A percentile compares a stretch with the other conserved stretches of the same genome.
These are phyloP conservation scores for Philereme vetulata DNA, from an alignment of 2,888 invertebrate species.

Conservation along the genomic window DNA sequence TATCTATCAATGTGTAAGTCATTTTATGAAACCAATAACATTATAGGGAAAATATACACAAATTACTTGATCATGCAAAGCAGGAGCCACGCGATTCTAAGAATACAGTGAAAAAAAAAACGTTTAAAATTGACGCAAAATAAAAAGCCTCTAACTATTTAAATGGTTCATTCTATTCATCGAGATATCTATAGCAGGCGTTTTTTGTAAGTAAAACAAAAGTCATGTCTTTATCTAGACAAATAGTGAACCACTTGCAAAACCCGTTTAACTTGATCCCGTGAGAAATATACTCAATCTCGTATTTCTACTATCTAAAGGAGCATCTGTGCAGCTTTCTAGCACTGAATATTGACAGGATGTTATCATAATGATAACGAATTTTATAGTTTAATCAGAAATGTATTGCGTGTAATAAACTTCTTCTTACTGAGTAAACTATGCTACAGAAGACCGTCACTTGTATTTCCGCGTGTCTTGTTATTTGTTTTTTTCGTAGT, in stretches of 20 bases:
- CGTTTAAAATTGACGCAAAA: too few species aligned
- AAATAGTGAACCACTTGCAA: conserved; percentile 31
- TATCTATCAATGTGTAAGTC: conserved; percentile 8
- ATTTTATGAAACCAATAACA: background rate
- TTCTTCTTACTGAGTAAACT: too few species aligned
- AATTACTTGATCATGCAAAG: too few species aligned
- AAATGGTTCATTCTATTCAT: background rate
- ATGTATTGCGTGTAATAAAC: too few species aligned
- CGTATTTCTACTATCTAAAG: conserved; percentile 33
- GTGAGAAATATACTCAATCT: conserved; percentile 38
- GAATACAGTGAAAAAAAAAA: too few species aligned
- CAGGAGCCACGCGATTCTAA: too few species aligned
- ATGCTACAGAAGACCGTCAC: too few species aligned
- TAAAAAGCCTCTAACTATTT: too few species aligned
- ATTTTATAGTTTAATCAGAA: too few species aligned
- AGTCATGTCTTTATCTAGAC: conserved; percentile 26
- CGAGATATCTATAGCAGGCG: conserved; percentile 6
- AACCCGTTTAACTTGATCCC: conserved; percentile 35
- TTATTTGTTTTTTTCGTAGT: too few species aligned
- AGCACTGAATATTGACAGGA: conserved; percentile 24
- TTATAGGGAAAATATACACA: background rate
- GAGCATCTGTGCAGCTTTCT: conserved; percentile 32
- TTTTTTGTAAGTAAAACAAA: conserved; percentile 25
- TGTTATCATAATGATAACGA: conserved; percentile 4
- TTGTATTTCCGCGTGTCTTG: too few species aligned